Base-by-base conservation (phyloP, 1,140 invertebrate species). In the Zelostemma sp. region DNA sequence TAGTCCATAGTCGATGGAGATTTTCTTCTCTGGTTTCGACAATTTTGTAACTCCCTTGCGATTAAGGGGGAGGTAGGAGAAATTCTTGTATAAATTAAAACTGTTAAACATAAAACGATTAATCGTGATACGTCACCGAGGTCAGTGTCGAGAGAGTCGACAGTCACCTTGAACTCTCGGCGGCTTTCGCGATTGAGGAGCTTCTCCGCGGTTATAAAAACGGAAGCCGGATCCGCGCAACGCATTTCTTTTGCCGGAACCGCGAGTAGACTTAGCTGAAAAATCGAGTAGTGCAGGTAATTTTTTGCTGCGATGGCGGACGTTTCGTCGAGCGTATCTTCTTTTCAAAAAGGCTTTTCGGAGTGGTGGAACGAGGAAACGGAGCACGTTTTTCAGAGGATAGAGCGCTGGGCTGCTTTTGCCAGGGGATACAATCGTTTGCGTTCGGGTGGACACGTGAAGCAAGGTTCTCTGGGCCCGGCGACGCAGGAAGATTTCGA, bases 281-380 rank as follows among this genome's bases (percentile, higher is more conserved):
- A 28, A 8, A 4, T 28, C 25, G 25, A 28, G n/a, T 40, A 15
- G 35, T 6, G 14, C 2, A 40, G 2, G 14, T 17, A 2, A 16
- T 16, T 43, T 17, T 17, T 4, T 17, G 1, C 6, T 8, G 17
- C 3, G 15, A 15, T 43, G 41, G 17, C 4, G 14, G 1, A 16
- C 5, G 17, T 17, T 43, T 43, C n/a, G 1, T 14, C 0, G 43
- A 43, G 14, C n/a, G 17, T 25, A 11, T 17, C 16, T 16, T 53
- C 15, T 40, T 47, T 21, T 6, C 79, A 79, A 11, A 77, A 71
- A 48, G 70, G 72, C 4, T 60, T 84, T 9, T 76, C 74, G 0
- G 79, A 80, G 28, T 85, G 84, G 84, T 84, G 82, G 81, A 80
- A 19, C 48, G 76, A 83, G 33, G 82, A 85, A 57, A 80, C 80